Conservation (phyloP, 2,113 vertebrate genomes). For the Microtus montanus region DNA sequence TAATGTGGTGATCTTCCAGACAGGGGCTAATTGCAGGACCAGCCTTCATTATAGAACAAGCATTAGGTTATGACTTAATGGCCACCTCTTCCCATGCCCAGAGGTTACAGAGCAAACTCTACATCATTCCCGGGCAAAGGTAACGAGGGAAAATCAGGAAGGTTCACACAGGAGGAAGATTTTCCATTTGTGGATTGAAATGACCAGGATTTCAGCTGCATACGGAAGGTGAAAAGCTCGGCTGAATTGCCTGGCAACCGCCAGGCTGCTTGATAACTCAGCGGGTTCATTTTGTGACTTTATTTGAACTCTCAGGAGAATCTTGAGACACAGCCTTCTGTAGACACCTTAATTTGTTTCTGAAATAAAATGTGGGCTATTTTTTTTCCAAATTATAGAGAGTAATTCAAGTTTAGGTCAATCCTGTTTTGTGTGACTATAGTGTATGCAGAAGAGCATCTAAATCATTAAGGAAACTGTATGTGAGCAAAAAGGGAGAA, state of each 20-base stretch:
- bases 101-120: neutral
- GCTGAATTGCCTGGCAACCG: neutral
- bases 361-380: constrained; percentile 41
- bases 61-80: constrained; percentile 26
- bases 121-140: neutral
- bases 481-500: neutral
- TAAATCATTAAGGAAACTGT: neutral
- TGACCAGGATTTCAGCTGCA: neutral
- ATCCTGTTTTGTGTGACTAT: neutral
- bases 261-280: neutral
- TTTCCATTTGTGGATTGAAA: constrained; percentile 18
- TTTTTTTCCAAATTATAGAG: constrained; percentile 27
- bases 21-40: constrained; percentile 6
- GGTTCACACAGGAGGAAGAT: neutral
- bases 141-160: neutral
- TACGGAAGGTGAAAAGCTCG: neutral
- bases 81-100: neutral
- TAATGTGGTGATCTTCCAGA: constrained; percentile 47
- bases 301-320: constrained; percentile 40
- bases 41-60: constrained; percentile 3
- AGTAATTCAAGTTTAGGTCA: constrained; percentile 34
- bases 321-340: neutral
- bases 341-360: constrained; percentile 44
- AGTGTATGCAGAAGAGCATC: neutral
- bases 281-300: constrained; percentile 29